phyloP scores from a whole-genome alignment of 1,140 invertebrate species.

The Homalodisca vitripennis region DNA sequence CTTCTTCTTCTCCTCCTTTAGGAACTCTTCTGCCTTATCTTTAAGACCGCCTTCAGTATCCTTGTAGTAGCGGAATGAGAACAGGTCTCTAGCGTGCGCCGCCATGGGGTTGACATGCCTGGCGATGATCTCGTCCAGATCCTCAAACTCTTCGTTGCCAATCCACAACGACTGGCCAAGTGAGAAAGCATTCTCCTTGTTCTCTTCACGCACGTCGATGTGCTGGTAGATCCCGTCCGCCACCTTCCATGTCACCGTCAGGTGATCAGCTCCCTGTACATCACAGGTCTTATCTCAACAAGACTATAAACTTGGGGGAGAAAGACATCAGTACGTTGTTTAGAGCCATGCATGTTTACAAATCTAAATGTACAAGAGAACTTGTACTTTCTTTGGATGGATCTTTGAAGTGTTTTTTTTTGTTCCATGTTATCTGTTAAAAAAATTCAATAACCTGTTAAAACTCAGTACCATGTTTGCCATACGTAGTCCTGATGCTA shows the following conservation, averaged over 20 bases:
- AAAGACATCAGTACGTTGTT: too few species aligned
- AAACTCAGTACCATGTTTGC: too few species aligned
- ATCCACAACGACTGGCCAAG: slow-evolving; percentile 89
- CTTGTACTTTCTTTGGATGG: too few species aligned
- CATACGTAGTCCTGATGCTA: too few species aligned
- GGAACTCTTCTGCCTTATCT: slow-evolving; percentile 83
- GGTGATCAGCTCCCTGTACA: slow-evolving; percentile 82
- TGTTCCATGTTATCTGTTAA: too few species aligned
- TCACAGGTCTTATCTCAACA: too few species aligned
- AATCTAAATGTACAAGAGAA: too few species aligned
- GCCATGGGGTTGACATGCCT: slow-evolving; percentile 96
- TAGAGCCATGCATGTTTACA: too few species aligned
- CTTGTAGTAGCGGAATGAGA: slow-evolving; percentile 90
- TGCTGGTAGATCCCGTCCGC: slow-evolving; percentile 92
- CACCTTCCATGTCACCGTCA: slow-evolving; percentile 99
- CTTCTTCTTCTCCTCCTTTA: slow-evolving; percentile 83
- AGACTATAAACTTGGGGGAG: too few species aligned
- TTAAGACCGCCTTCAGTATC: slow-evolving; percentile 66
- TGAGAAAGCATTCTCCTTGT: slow-evolving; percentile 96
- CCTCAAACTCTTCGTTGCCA: slow-evolving; percentile 91
- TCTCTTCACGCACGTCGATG: slow-evolving; percentile 93
- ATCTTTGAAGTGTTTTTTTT: too few species aligned
- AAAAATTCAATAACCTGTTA: too few species aligned
- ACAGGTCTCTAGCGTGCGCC: slow-evolving; percentile 81
- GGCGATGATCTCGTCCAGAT: slow-evolving; percentile 98